phyloP scores from a whole-genome alignment of 2,888 invertebrate genomes.

The Philereme transversata region DNA sequence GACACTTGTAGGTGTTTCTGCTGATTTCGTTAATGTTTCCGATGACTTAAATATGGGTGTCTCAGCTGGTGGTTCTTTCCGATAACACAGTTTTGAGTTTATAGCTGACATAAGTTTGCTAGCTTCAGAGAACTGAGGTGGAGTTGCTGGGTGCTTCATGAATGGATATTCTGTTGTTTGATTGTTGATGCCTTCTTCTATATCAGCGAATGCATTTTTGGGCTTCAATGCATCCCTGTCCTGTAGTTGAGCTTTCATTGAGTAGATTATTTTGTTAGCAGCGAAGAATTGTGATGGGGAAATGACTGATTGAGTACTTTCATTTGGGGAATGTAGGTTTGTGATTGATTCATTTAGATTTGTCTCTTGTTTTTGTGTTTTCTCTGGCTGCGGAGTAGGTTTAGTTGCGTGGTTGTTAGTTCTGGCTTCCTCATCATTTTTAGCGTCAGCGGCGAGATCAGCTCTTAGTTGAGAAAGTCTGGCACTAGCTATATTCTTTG shows the following conservation, averaged over 20 bases:
- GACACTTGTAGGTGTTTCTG: slow-evolving; percentile 19
- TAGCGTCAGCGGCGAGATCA: slow-evolving; percentile 52
- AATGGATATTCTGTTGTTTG: slow-evolving; percentile 73
- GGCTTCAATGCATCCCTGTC: slow-evolving; percentile 67
- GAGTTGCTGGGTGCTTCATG: slow-evolving; percentile 73
- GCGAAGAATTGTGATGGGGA: slow-evolving; percentile 77
- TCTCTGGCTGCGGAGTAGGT: slow-evolving; percentile 45
- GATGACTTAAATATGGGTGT: slow-evolving; percentile 9
- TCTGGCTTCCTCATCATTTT: slow-evolving; percentile 42
- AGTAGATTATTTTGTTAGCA: slow-evolving; percentile 75
- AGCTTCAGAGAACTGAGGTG: slow-evolving; percentile 77
- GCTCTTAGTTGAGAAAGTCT: slow-evolving; percentile 59
- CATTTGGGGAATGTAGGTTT: slow-evolving; percentile 62
- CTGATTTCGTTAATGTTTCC: not conserved
- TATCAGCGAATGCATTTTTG: slow-evolving; percentile 75
- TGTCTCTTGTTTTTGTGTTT: slow-evolving; percentile 42
- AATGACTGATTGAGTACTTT: slow-evolving; percentile 63
- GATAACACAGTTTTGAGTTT: slow-evolving; percentile 68
- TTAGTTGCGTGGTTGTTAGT: slow-evolving; percentile 37
- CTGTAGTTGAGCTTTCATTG: slow-evolving; percentile 77
- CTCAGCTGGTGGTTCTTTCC: slow-evolving; percentile 28
- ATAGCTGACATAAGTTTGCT: slow-evolving; percentile 74
- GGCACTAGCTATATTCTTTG: slow-evolving; percentile 62
- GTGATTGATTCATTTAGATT: slow-evolving; percentile 38
- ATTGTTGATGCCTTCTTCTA: slow-evolving; percentile 72